These are phyloP conservation scores for Heteropelma amictum DNA, from an alignment of 2,888 invertebrate species.

Conservation along the genomic window DNA sequence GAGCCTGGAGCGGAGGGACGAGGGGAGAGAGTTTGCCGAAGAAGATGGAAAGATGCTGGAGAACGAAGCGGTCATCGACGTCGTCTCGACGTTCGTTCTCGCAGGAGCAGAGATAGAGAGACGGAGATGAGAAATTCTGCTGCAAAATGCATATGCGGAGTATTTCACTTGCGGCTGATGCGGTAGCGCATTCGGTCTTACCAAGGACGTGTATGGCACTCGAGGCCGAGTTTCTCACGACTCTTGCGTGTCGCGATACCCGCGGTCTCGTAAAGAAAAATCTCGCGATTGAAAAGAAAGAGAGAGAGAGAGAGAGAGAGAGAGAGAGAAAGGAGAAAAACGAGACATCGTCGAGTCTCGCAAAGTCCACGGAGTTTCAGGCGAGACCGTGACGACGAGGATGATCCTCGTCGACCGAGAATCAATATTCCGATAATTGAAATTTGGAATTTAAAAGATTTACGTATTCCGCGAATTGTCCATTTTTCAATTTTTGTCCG, in stretches of 20 bases:
- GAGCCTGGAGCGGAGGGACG: background rate
- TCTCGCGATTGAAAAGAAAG: too few species aligned
- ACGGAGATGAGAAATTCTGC: background rate
- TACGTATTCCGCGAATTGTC: too few species aligned
- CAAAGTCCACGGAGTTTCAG: too few species aligned
- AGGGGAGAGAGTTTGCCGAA: slow-evolving; percentile 2
- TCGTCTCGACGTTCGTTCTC: slow-evolving; percentile 1
- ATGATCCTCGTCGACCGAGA: too few species aligned
- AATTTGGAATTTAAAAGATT: too few species aligned
- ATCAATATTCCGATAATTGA: too few species aligned
- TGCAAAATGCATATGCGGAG: background rate
- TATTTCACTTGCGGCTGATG: slow-evolving; percentile 21
- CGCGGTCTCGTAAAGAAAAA: slow-evolving; percentile 12
- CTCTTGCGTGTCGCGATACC: slow-evolving; percentile 56
- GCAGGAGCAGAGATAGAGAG: background rate
- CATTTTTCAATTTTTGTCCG: too few species aligned
- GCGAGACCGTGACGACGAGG: too few species aligned
- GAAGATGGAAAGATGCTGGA: slow-evolving; percentile 23
- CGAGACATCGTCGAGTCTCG: too few species aligned
- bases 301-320: background rate
- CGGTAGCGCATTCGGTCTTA: slow-evolving; percentile 20
- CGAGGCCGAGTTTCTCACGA: slow-evolving; percentile 57
- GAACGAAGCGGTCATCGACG: slow-evolving; percentile 28
- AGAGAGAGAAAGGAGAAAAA: background rate
- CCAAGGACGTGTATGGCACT: slow-evolving; percentile 44